Evolutionary conservation across 1,140 invertebrate species (phyloP).

Genomic region (Atopsyche davidsoni): DNA sequence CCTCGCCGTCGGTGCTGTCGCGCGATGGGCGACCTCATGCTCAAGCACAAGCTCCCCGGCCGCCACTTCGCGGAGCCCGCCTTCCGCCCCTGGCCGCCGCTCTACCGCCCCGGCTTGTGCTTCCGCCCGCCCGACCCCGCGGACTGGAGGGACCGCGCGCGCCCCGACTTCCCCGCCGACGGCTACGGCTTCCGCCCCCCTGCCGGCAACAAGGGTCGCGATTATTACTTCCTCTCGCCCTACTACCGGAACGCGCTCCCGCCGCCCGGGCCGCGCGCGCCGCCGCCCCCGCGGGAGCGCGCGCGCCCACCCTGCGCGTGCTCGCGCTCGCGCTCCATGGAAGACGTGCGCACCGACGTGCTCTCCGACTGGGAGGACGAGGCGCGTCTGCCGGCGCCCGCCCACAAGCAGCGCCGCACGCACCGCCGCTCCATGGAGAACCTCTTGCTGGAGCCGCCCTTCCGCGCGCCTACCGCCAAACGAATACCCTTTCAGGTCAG

Average conservation of each 20-base stretch:
- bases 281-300: conserved; percentile 34
- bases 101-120: conserved; percentile 54
- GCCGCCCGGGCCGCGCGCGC: conserved; percentile 56
- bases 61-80: conserved; percentile 33
- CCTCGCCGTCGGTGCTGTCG: conserved; percentile 38
- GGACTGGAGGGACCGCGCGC: conserved; percentile 44
- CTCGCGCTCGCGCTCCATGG: conserved; percentile 59
- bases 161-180: conserved; percentile 48
- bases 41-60: conserved; percentile 41
- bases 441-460: neutral
- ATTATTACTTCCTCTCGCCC: conserved; percentile 64
- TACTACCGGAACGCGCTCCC: conserved; percentile 59
- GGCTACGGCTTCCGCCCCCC: conserved; percentile 43
- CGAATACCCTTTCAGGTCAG: too few relatives aligned
- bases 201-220: conserved; percentile 53
- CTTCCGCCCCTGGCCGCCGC: conserved; percentile 55
- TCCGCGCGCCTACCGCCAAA: too few relatives aligned
- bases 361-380: conserved; percentile 58
- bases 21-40: conserved; percentile 40
- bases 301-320: conserved; percentile 51
- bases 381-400: conserved; percentile 36
- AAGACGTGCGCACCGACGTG: conserved; percentile 61
- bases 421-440: neutral
- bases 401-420: conserved; percentile 42
- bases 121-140: conserved; percentile 53